Evolutionary conservation across 2,888 invertebrate genomes (phyloP), one percentile per base, ranked within the genome.

Genomic region (Xanthostigma xanthostigma): DNA sequence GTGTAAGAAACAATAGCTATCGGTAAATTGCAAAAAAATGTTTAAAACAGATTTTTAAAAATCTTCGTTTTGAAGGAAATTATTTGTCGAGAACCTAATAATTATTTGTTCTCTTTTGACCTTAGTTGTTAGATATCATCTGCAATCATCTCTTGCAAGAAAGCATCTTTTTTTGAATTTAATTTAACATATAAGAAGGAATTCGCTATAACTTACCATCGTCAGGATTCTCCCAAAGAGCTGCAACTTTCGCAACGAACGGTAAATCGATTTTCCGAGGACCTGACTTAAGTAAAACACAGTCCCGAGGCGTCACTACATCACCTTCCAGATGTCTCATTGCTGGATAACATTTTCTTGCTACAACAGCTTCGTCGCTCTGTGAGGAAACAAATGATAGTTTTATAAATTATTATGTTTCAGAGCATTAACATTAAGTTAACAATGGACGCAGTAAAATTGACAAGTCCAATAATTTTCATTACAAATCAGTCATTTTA

Each of bases 211-310:
- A 60, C 72, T 71, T 65, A 91, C 94, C 92, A 67, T 91, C 89
- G 48, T 87, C 86, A 3, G 91, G 87, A 71, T 92, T 90, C 68
- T 94, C 92, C 93, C 94, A 96, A 36, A 96, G 76, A 50, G 89
- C 84, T 47, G 91, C 89, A 53, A 96, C 87, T 70, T 94, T 87
- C 45, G 95, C 96, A 46, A 96, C 91, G 68, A 85, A 96, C 27
- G 96, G 96, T 57, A 93, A 76, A 63, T 92, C 90, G 58, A 83
- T 87, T 59, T 81, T 84, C 59, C 76, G 79, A 62, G 74, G 78
- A 46, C 89, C 89, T 41, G 94, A 91, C 56, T 89, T 84, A 54
- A 96, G 73, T 50, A 96, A 75, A 49, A 96, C 91, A 69, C 94
- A 93, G 71, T 96, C 95, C 48, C 87, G 78, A 36, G 88, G 84